These are phyloP conservation scores for Schizotus pectinicornis DNA, from an alignment of 2,888 invertebrate genomes.

Conservation along the genomic window DNA sequence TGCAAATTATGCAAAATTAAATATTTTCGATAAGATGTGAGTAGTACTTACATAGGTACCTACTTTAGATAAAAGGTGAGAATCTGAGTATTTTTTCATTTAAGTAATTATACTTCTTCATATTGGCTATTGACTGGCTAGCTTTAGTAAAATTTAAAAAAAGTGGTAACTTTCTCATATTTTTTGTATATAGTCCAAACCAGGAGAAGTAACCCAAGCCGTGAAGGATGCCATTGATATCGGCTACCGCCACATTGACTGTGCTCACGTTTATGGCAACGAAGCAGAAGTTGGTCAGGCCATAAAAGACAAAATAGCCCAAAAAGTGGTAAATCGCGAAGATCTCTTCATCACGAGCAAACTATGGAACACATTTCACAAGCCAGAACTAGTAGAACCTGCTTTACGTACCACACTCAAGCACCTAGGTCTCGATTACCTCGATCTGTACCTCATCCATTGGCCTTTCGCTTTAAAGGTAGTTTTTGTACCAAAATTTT, in stretches of 20 bases:
- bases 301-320: constrained; percentile 65
- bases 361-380: constrained; percentile 80
- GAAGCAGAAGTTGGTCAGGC: constrained; percentile 73
- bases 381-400: constrained; percentile 73
- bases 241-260: constrained; percentile 79
- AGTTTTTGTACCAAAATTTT: constrained; percentile 10
- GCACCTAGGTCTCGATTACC: constrained; percentile 74
- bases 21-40: no score
- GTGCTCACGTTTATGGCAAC: constrained; percentile 71
- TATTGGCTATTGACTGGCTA: no score
- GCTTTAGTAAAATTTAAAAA: background rate
- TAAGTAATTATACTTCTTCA: no score
- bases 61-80: no score
- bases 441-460: constrained; percentile 89
- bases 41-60: no score
- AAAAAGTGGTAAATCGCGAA: constrained; percentile 69
- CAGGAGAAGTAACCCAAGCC: constrained; percentile 67
- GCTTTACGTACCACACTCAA: constrained; percentile 71
- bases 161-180: constrained; percentile 6
- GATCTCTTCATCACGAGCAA: constrained; percentile 74
- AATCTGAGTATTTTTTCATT: no score
- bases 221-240: constrained; percentile 73
- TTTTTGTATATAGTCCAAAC: constrained; percentile 62
- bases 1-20: no score
- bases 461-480: constrained; percentile 88